Percentiles rank a stretch among this genome's conserved stretches.
Conservation (phyloP, 2,113 vertebrate species). For the Pyrgilauda ruficollis region DNA sequence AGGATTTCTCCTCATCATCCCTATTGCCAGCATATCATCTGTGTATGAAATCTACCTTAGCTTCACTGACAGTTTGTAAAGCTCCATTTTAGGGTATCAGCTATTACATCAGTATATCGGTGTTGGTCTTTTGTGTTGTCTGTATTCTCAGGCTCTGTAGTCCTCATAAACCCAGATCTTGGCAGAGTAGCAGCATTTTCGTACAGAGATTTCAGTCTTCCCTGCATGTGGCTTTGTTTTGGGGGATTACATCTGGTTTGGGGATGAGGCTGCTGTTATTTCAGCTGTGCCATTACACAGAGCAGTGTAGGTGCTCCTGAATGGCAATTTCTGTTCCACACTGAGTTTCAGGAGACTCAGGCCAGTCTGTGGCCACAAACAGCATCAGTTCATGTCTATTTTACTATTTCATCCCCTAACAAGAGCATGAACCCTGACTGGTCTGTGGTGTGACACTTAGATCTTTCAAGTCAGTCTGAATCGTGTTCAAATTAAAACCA, state of each 20-base stretch:
- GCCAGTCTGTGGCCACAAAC: background rate
- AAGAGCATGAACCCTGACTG: background rate
- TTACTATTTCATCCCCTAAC: background rate
- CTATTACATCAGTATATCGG: background rate
- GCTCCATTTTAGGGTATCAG: background rate
- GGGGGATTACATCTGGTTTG: background rate
- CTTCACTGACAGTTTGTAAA: background rate
- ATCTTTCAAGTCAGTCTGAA: background rate
- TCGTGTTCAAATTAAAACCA: background rate
- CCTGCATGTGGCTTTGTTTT: background rate
- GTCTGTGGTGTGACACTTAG: background rate
- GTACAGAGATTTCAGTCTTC: background rate
- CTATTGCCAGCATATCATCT: background rate
- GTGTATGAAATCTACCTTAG: background rate
- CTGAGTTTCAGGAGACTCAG: background rate
- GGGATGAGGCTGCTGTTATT: background rate
- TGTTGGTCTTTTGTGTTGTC: background rate
- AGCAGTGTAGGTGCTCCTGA: background rate
- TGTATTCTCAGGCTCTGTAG: background rate
- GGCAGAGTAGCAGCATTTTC: background rate
- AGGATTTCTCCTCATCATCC: background rate
- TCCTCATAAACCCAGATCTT: background rate
- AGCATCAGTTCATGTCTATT: background rate
- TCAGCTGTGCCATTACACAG: background rate
- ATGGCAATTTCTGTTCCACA: background rate